Percentiles rank a stretch among this genome's conserved stretches.
Evolutionary conservation across 92 coral and sea anemone genomes (phyloP).

Genomic region (Epizoanthus rinbou): DNA sequence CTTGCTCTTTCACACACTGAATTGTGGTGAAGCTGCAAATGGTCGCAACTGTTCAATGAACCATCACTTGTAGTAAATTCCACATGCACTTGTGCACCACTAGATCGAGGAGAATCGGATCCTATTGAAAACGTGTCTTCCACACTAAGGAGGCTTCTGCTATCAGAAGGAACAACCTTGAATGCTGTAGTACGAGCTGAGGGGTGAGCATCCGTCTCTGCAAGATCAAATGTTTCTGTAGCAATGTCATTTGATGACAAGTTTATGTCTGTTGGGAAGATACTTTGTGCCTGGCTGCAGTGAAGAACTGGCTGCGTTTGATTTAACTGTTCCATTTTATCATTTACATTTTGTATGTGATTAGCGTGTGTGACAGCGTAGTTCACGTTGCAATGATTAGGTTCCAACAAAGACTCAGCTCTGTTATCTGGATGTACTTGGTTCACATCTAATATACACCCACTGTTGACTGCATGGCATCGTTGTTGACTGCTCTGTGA

Average conservation of each 20-base stretch:
- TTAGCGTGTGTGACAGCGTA: not conserved
- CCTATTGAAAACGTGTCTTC: constrained; percentile 19
- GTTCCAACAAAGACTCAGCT: not conserved
- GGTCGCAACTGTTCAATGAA: constrained; percentile 10
- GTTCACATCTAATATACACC: not conserved
- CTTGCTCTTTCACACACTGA: not conserved
- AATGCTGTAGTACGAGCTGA: constrained; percentile 38
- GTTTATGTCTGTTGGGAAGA: not conserved
- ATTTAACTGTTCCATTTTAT: not conserved
- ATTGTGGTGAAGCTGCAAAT: constrained; percentile 11
- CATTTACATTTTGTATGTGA: not conserved
- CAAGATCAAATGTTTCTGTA: not conserved
- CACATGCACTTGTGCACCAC: constrained; percentile 42
- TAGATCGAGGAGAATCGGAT: constrained; percentile 22
- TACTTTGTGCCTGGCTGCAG: not conserved
- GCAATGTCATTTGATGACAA: constrained; percentile 20
- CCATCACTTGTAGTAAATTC: constrained; percentile 23
- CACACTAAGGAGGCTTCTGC: constrained; percentile 20
- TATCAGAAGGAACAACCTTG: constrained; percentile 26
- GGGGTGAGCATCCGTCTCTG: not conserved
- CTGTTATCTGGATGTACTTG: not conserved
- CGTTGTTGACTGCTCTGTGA: not conserved
- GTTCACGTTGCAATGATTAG: not conserved
- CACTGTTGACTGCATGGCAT: not conserved
- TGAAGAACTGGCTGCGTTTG: not conserved